Evolutionary conservation across 2,113 vertebrate species (phyloP).

Genomic region (Notarius quadriscutis): DNA sequence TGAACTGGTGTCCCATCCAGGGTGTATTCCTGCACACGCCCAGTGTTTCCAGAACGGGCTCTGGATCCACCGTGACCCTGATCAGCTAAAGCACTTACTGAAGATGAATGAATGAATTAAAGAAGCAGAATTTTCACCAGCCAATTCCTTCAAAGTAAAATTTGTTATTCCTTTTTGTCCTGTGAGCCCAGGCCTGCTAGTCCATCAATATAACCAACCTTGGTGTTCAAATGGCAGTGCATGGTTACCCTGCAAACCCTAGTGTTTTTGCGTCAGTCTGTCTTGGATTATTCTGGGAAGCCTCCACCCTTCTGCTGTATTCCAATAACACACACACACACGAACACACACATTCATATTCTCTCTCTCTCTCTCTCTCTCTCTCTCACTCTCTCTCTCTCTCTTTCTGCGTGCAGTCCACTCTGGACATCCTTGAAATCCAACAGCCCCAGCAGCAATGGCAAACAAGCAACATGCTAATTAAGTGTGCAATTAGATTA

Average conservation of each 20-base stretch:
- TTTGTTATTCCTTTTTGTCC: neutral
- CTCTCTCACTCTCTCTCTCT: no score
- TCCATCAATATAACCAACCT: neutral
- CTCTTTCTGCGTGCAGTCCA: conserved; percentile 26
- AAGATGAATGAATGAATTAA: neutral
- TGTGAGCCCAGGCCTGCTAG: neutral
- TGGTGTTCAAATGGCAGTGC: neutral
- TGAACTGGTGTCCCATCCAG: neutral
- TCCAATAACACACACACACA: neutral
- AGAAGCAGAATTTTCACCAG: neutral
- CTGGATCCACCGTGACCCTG: neutral
- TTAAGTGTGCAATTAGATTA: conserved; percentile 71
- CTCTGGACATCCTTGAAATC: conserved; percentile 32
- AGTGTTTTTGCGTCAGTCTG: conserved; percentile 24
- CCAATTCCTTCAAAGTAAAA: neutral
- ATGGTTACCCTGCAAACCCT: neutral
- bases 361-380: no score
- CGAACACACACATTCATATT: neutral
- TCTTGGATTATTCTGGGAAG: conserved; percentile 21
- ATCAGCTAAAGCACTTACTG: neutral
- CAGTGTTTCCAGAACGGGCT: neutral
- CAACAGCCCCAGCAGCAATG: conserved; percentile 59
- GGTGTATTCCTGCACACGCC: neutral
- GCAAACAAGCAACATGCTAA: conserved; percentile 58
- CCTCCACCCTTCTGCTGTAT: conserved; percentile 18